A percentile compares a stretch with the other conserved stretches of the same genome.
Evolutionary conservation across 2,797 vertebrate species (phyloP).

Genomic region (Sus cebifrons): DNA sequence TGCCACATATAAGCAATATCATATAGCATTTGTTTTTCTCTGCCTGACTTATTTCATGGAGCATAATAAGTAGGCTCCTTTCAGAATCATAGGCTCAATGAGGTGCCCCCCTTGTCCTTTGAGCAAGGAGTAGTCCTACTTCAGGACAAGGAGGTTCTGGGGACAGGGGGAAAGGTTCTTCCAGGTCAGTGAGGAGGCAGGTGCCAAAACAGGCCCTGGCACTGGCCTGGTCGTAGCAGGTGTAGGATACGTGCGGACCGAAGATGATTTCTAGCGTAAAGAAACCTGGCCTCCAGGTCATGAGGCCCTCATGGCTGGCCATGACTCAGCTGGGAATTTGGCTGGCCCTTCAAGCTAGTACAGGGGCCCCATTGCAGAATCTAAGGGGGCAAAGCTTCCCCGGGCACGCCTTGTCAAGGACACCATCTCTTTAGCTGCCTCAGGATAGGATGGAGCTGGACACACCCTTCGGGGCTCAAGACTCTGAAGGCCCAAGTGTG

Average conservation of each 20-base stretch:
- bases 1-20: neutral
- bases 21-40: neutral
- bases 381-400: neutral
- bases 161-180: conserved; percentile 30
- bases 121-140: neutral
- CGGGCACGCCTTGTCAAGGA: rapidly evolving
- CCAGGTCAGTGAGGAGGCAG: neutral
- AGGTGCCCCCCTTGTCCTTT: neutral
- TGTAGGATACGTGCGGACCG: neutral
- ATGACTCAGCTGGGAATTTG: too few species aligned
- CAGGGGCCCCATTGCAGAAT: neutral
- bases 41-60: neutral
- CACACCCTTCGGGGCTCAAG: neutral
- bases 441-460: neutral
- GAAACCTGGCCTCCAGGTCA: neutral
- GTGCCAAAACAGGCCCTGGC: neutral
- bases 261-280: neutral
- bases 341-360: neutral
- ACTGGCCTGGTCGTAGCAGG: neutral
- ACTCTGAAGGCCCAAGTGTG: neutral
- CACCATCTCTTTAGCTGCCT: neutral
- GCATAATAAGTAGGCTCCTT: neutral
- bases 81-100: neutral
- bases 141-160: neutral
- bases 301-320: neutral